Conservation (phyloP, 2,888 invertebrate genomes). For the Heliconius hortense region DNA sequence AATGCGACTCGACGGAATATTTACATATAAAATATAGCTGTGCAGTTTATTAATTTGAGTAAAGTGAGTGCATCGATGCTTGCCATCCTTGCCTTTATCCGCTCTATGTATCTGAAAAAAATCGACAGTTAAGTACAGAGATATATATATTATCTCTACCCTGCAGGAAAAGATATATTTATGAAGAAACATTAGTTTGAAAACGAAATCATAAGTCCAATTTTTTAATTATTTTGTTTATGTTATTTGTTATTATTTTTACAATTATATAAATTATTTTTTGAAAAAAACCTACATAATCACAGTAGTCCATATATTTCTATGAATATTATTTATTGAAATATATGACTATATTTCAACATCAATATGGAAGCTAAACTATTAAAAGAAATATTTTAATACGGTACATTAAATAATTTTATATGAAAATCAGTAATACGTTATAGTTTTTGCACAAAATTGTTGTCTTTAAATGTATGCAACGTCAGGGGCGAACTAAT, state of each 20-base stretch:
- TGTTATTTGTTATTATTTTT: too few relatives aligned
- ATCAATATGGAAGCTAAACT: neutral
- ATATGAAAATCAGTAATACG: neutral
- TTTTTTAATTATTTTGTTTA: neutral
- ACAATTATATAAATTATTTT: too few relatives aligned
- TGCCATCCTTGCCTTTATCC: too few relatives aligned
- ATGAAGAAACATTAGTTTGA: neutral
- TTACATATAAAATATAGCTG: too few relatives aligned
- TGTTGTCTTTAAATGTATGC: neutral
- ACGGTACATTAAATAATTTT: neutral
- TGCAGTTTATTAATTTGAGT: too few relatives aligned
- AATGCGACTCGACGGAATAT: too few relatives aligned
- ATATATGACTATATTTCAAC: neutral
- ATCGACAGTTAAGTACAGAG: neutral
- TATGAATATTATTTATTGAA: neutral
- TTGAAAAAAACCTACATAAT: too few relatives aligned
- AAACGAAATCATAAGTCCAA: neutral
- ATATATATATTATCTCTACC: neutral
- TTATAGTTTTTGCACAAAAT: constrained; percentile 5
- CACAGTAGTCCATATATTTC: neutral
- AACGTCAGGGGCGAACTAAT: constrained; percentile 4
- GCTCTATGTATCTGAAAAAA: neutral
- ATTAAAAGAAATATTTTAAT: neutral
- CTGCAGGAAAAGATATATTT: neutral
- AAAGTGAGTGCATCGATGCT: too few relatives aligned